Base-by-base conservation (phyloP, 2,113 vertebrate genomes). In the Planiliza haematocheilus region DNA sequence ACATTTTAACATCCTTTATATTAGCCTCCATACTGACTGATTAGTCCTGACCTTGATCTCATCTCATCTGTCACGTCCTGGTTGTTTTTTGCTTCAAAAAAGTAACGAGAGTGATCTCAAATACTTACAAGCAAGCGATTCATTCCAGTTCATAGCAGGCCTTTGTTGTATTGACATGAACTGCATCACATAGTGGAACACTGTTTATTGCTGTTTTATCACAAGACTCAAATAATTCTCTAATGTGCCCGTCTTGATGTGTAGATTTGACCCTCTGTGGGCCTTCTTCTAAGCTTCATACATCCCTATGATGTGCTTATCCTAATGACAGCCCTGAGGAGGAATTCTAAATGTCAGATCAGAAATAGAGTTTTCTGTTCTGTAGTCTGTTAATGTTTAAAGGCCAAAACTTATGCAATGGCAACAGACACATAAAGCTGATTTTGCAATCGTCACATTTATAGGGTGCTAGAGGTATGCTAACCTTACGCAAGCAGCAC, bases 351-450 rank as follows among this genome's bases (percentile, higher is more conserved):
- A 64, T 70, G 38, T 49, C 18, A 56, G 10, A 50, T 34, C 41
- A 51, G 4, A 81, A 49, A 79, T 66, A 75, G 60, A 72, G 17
- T 51, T 41, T 2, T 68, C 37, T 21, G 39, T 30, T 37, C 4
- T 8, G 48, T 9, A 1, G 0, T 58, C 3, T 62, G 11, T 52
- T 38, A 14, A 58, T 62, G 34, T 8, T 7, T 43, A 68, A 64
- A 52, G 60, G 50, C 72, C 10, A 53, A 50, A 66, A 14, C 39
- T 74, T 85, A 10, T 73, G 75, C 46, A 81, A 85, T 56, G 72
- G 34, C 24, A 7, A 3, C 1, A 6, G 11, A 7, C 4, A 41
- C 30, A 11, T 7, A 7, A 17, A 0, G 10, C 14, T 65, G 59
- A 58, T 85, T 86, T 77, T 53, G 75, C 72, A 87, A 78, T 48